These are phyloP conservation scores for Pedicia rivosa DNA, from an alignment of 2,888 invertebrate genomes.

Conservation along the genomic window DNA sequence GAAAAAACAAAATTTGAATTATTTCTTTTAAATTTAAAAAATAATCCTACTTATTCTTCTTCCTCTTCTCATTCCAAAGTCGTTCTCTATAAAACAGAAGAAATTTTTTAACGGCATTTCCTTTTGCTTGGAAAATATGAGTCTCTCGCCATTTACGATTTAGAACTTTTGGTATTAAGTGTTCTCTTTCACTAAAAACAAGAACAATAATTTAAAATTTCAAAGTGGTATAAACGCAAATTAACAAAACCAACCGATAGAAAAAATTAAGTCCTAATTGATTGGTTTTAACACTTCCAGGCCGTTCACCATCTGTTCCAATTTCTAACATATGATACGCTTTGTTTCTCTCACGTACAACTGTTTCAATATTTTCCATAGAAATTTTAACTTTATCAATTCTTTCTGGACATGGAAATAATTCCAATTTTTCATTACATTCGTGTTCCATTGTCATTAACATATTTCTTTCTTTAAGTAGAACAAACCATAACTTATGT, in stretches of 20 bases:
- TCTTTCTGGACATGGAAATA: slow-evolving; percentile 85
- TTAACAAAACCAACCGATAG: slow-evolving; percentile 36
- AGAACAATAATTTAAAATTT: no score
- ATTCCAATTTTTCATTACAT: slow-evolving; percentile 42
- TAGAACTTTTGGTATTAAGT: slow-evolving; percentile 46
- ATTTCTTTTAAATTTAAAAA: neutral
- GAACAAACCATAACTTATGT: slow-evolving; percentile 86
- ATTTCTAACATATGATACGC: slow-evolving; percentile 85
- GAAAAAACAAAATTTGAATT: slow-evolving; percentile 8
- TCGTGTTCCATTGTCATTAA: slow-evolving; percentile 88
- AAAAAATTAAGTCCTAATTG: slow-evolving; percentile 42
- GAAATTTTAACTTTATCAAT: slow-evolving; percentile 84
- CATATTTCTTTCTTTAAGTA: slow-evolving; percentile 96
- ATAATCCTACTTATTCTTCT: slow-evolving; percentile 34
- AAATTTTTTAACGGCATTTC: slow-evolving; percentile 46
- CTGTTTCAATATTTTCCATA: slow-evolving; percentile 83
- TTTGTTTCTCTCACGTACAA: slow-evolving; percentile 80
- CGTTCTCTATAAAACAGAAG: slow-evolving; percentile 47
- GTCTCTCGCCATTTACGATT: slow-evolving; percentile 46
- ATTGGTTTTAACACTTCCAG: slow-evolving; percentile 39
- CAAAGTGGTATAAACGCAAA: no score
- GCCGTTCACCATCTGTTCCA: slow-evolving; percentile 67
- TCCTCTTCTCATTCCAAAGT: slow-evolving; percentile 37
- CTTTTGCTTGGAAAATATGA: slow-evolving; percentile 36
- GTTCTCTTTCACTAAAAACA: slow-evolving; percentile 39